Base-by-base conservation (phyloP, 2,113 vertebrate species). In the Triplophysa tibetana region DNA sequence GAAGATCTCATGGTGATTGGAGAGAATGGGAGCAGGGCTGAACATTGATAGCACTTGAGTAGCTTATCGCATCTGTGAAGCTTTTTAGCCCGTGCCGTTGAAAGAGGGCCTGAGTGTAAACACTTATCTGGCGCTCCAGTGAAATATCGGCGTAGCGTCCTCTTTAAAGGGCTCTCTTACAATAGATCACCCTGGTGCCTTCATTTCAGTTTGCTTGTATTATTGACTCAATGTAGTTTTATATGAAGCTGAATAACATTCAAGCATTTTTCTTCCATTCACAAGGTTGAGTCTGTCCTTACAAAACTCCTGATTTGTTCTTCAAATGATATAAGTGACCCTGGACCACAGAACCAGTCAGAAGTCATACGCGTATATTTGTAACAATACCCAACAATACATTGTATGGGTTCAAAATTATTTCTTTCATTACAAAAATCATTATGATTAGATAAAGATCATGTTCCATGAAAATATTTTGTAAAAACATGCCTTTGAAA, bases 31-130 rank as follows among this genome's bases (percentile, higher is more conserved):
- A 79, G 58, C 66, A 62, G 56, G 77, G 54, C 65, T 70, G 56
- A 41, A 26, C 66, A 70, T n/a, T 70, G 77, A 78, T 70, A 79
- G 78, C 78, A 72, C 78, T 79, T 79, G 70, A 72, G 67, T 64
- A 79, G 43, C 78, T 79, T 79, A 79, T 79, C 68, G 10, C 68
- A 79, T 72, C 75, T 65, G 68, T 3, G 1, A 10, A 79, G 78
- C 14, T 33, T 64, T 72, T 64, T 64, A 77, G 75, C 62, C 33
- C 26, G 33, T 65, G 58, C 60, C 68, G 24, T 21, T 70, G 41
- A 77, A 77, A 21, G 68, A 79, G 23, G 50, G 54, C 77, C 66
- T 52, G 13, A 70, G 56, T 48, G 65, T 6, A 33, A 60, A 72
- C 24, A 72, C 69, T 79, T 72, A 72, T 79, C 68, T 54, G 43